Percentiles rank a stretch among this genome's conserved stretches.
Conservation (phyloP, 2,797 vertebrate genomes). For the Rhinophrynus dorsalis region DNA sequence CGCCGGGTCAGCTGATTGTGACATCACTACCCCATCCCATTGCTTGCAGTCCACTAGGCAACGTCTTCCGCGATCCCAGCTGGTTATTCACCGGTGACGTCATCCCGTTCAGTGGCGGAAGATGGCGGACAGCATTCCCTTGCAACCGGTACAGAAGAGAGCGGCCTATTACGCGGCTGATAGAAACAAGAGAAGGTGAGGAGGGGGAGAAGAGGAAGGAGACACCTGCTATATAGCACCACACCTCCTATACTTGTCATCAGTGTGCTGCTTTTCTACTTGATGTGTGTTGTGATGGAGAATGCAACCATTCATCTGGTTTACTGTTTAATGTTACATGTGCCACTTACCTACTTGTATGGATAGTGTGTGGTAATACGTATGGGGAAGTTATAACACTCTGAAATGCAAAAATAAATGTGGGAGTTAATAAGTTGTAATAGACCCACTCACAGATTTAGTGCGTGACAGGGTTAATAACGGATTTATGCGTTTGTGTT, state of each 20-base stretch:
- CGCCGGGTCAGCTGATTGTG: slow-evolving; percentile 2
- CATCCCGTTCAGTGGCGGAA: slow-evolving; percentile 55
- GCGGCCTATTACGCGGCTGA: slow-evolving; percentile 78
- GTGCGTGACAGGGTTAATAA: too few relatives aligned
- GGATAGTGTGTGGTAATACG: too few relatives aligned
- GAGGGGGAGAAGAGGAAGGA: slow-evolving; percentile 14
- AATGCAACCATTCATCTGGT: too few relatives aligned
- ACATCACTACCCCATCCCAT: slow-evolving; percentile 4
- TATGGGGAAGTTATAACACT: too few relatives aligned
- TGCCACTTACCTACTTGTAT: too few relatives aligned
- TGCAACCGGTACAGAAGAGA: slow-evolving; percentile 79
- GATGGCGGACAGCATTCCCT: slow-evolving; percentile 90
- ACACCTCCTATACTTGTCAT: background rate
- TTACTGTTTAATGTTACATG: too few relatives aligned
- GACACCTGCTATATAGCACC: slow-evolving; percentile 1
- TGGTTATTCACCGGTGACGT: slow-evolving; percentile 32
- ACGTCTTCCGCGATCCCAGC: slow-evolving; percentile 23
- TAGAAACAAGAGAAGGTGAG: slow-evolving; percentile 84
- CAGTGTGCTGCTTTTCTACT: background rate
- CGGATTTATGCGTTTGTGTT: too few relatives aligned
- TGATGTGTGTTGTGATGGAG: too few relatives aligned
- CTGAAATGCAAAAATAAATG: too few relatives aligned
- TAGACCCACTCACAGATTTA: too few relatives aligned
- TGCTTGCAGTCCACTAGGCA: background rate
- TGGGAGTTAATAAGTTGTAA: too few relatives aligned